Base-by-base conservation (phyloP, 53 echinoderm and acorn worm species). In the Crossaster papposus region DNA sequence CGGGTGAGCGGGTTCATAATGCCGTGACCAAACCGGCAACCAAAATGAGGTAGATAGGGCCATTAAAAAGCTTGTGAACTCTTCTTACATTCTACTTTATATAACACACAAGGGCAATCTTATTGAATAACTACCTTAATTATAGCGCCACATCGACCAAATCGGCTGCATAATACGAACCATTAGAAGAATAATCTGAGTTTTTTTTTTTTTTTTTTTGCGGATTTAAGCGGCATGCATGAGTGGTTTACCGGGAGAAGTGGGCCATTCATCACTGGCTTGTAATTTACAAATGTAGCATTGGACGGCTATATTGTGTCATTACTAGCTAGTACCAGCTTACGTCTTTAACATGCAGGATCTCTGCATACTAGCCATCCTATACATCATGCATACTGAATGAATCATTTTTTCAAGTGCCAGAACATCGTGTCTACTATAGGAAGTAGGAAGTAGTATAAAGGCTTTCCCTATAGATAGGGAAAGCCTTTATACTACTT, bases 61-160 rank as follows among this genome's bases (percentile, higher is more conserved):
- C 70, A 83, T 83, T 53, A 55, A 31, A 12, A 85, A 0, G 52
- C 3, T 52, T n/a, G 1, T 23, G 54, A 52, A 30, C 73, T 52
- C 53, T 31, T 2, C 14, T 1, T 9, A 3, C 23, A 28, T 29
- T 28, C 70, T n/a, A 24, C 9, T 83, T 70, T 70, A 52, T 71
- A 85, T 85, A 72, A 85, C 33, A 70, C 33, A 72, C 73, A 74
- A 74, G 33, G 70, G 62, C 63, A 64, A 63, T 70, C 76, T 28
- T 77, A 76, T 87, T 63, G 35, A 77, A 62, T 77, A 87, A 87
- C 55, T 87, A 54, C 29, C 76, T 63, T 55, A 51, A 24, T 58
- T 54, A 87, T 87, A 72, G 74, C 74, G 53, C 85, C 55, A 85
- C 4, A 85, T 51, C 31, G n/a, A 35, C 52, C 14, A 72, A n/a